These are phyloP conservation scores for Motacilla tschutschensis DNA, from an alignment of 2,113 vertebrate species.

Conservation along the genomic window DNA sequence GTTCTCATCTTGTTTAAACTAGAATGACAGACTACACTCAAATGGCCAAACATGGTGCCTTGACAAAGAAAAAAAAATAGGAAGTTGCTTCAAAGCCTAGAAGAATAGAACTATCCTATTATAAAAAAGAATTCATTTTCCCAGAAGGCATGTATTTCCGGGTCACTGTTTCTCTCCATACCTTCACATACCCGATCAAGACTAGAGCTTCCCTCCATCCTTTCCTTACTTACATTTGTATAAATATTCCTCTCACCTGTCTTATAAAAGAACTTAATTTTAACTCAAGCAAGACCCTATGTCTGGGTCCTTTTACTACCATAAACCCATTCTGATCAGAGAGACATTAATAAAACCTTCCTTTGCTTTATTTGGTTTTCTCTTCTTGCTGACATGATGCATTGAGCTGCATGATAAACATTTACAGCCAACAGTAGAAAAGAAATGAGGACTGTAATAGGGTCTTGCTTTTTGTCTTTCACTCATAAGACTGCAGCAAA, in stretches of 20 bases:
- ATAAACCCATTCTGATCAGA: constrained; percentile 1
- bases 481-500: background rate
- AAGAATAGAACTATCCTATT: background rate
- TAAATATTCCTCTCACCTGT: background rate
- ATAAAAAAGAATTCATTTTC: background rate
- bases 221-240: background rate
- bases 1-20: background rate
- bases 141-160: background rate
- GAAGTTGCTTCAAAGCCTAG: background rate
- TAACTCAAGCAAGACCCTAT: background rate
- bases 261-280: background rate
- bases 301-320: background rate
- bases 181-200: background rate
- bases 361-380: constrained; percentile 24
- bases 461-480: background rate
- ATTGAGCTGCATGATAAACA: constrained; percentile 18
- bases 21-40: background rate
- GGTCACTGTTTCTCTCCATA: background rate
- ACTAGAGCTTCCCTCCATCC: background rate
- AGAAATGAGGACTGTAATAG: constrained; percentile 17
- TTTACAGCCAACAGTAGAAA: constrained; percentile 12
- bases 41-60: background rate
- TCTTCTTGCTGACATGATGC: background rate
- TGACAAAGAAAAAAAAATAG: background rate
- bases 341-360: constrained; percentile 7